phyloP scores from a whole-genome alignment of 2,113 vertebrate genomes.

The Poeciliopsis turrubarensis region DNA sequence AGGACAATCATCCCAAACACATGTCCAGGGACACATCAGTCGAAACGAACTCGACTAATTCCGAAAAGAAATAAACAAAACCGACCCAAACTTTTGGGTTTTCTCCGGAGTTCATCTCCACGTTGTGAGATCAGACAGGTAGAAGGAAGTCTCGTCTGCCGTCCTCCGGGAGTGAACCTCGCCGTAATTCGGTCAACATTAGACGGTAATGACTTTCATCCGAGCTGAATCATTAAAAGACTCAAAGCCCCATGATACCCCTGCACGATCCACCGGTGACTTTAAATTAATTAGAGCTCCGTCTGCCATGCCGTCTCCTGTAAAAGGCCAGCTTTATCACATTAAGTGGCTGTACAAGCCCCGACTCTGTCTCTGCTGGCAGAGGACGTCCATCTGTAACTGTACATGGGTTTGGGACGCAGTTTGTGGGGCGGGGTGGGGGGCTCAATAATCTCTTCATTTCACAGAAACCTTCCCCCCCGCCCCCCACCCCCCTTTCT shows the following conservation, averaged over 20 bases:
- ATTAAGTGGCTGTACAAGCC: constrained; percentile 53
- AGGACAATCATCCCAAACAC: not conserved
- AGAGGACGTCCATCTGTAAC: constrained; percentile 39
- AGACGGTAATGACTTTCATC: constrained; percentile 67
- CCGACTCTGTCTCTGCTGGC: not conserved
- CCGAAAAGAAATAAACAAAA: no score
- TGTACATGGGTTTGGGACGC: constrained; percentile 48
- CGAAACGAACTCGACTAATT: not conserved
- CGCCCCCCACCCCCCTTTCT: not conserved
- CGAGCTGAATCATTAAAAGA: constrained; percentile 48
- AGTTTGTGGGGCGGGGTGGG: constrained; percentile 52
- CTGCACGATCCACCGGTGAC: constrained; percentile 81
- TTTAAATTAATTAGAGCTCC: constrained; percentile 91
- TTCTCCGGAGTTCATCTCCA: constrained; percentile 33
- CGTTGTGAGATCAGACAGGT: not conserved
- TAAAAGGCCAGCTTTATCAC: constrained; percentile 70
- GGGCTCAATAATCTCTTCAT: constrained; percentile 85
- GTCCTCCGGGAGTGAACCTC: constrained; percentile 6
- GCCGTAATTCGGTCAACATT: constrained; percentile 53
- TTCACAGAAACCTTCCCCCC: constrained; percentile 71
- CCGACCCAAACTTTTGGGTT: not conserved
- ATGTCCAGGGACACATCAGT: not conserved
- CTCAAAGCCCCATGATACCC: constrained; percentile 74
- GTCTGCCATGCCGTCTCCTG: constrained; percentile 66
- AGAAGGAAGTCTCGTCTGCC: not conserved